Percentiles rank a stretch among this genome's conserved stretches.
phyloP scores from a whole-genome alignment of 2,113 vertebrate species.

The Dromaius novaehollandiae region DNA sequence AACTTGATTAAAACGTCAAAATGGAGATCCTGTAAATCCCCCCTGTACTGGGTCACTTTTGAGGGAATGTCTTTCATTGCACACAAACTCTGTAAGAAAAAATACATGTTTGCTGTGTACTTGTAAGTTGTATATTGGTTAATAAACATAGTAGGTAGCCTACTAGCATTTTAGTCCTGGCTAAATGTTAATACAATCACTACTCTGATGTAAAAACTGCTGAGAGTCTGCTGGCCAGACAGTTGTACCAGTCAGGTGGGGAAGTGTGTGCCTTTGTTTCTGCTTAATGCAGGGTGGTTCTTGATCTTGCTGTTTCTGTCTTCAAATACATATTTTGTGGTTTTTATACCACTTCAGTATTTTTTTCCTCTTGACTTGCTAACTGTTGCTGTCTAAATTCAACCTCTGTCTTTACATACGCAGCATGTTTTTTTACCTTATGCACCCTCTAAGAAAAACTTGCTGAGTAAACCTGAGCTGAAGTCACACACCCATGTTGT shows the following conservation, averaged over 20 bases:
- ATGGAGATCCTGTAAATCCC: not conserved
- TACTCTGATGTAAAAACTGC: no score
- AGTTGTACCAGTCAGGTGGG: not conserved
- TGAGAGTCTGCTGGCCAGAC: not conserved
- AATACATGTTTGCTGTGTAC: no score
- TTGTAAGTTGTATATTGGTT: no score
- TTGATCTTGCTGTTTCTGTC: not conserved
- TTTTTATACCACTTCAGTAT: not conserved
- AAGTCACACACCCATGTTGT: rapidly evolving
- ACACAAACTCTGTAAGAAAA: no score
- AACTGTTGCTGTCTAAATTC: not conserved
- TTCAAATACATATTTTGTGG: not conserved
- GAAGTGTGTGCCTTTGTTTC: no score
- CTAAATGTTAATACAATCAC: no score
- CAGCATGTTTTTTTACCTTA: not conserved
- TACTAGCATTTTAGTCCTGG: no score
- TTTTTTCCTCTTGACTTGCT: not conserved
- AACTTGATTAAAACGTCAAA: not conserved
- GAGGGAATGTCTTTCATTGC: no score
- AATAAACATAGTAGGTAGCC: no score
- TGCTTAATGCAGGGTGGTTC: not conserved
- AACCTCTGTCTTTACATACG: not conserved
- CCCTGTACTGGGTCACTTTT: no score
- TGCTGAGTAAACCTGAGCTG: not conserved
- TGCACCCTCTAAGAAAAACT: not conserved